Conservation (phyloP, 2,113 vertebrate species). For the Zosterops japonicus region DNA sequence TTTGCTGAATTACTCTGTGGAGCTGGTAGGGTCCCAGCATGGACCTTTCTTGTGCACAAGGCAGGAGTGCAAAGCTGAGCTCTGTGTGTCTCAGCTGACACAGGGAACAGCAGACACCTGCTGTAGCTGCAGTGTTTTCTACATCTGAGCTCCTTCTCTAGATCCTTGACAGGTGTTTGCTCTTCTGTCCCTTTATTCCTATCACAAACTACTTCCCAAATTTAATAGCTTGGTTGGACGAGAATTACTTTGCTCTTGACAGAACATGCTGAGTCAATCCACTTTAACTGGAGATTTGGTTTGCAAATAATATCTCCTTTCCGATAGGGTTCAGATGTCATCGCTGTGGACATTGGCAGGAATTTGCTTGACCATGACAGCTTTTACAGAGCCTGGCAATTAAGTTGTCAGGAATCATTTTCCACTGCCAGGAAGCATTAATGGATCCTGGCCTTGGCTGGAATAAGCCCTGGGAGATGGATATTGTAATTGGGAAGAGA, state of each 20-base stretch:
- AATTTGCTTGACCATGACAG: conserved; percentile 28
- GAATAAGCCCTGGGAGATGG: background rate
- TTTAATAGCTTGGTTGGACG: background rate
- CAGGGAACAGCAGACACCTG: accelerated
- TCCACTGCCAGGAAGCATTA: background rate
- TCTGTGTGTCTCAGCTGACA: accelerated
- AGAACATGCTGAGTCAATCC: background rate
- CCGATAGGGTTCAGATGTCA: background rate
- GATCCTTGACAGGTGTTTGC: background rate
- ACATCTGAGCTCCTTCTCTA: background rate
- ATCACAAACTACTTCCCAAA: background rate
- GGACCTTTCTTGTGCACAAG: background rate
- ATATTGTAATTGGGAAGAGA: background rate
- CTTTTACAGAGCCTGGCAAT: conserved; percentile 30
- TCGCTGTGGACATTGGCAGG: conserved; percentile 30
- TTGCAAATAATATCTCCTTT: conserved; percentile 35
- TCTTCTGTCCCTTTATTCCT: background rate
- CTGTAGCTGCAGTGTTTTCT: background rate
- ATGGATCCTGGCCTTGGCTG: conserved; percentile 14
- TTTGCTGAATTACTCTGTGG: background rate
- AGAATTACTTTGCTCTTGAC: conserved; percentile 3
- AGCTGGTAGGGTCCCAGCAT: background rate
- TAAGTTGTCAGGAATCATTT: conserved; percentile 51
- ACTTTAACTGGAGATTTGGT: conserved; percentile 20
- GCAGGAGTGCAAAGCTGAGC: background rate